A percentile compares a stretch with the other conserved stretches of the same genome.
These are phyloP conservation scores for Neodon shergylaensis DNA, from an alignment of 2,113 vertebrate genomes.

Conservation along the genomic window DNA sequence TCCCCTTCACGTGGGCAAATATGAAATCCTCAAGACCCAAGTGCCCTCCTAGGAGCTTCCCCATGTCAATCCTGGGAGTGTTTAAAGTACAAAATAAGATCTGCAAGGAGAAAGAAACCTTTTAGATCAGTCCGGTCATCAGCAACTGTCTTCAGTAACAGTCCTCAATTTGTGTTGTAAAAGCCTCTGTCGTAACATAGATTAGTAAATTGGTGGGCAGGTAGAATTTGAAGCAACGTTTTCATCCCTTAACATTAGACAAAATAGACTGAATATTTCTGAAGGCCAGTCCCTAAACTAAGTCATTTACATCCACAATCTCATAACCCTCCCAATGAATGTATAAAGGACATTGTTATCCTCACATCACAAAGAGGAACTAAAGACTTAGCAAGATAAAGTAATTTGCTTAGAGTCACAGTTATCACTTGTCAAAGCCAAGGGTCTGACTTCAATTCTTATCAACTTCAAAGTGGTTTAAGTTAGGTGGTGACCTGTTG, in stretches of 20 bases:
- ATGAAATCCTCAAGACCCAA: slow-evolving; percentile 98
- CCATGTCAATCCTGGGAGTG: slow-evolving; percentile 97
- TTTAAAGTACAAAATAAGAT: slow-evolving; percentile 98
- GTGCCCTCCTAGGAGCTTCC: slow-evolving; percentile 94
- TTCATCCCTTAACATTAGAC: background rate
- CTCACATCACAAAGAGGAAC: slow-evolving; percentile 20
- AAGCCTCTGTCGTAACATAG: background rate
- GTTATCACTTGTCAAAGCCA: background rate
- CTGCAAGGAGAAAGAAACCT: slow-evolving; percentile 83
- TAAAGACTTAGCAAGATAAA: background rate
- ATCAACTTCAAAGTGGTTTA: background rate
- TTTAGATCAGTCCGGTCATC: background rate
- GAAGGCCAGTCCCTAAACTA: background rate
- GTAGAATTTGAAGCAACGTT: background rate
- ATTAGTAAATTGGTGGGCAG: background rate
- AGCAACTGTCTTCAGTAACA: background rate
- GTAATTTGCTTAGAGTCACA: background rate
- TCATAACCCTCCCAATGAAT: slow-evolving; percentile 11
- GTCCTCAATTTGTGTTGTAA: background rate
- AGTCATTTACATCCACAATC: background rate
- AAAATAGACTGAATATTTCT: background rate
- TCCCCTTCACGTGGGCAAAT: slow-evolving; percentile 95
- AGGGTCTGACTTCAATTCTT: background rate
- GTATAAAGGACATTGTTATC: background rate
- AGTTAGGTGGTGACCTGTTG: background rate